Evolutionary conservation across 2,888 invertebrate species (phyloP), one percentile per base, ranked within the genome.

Genomic region (Ceraclea dissimilis): DNA sequence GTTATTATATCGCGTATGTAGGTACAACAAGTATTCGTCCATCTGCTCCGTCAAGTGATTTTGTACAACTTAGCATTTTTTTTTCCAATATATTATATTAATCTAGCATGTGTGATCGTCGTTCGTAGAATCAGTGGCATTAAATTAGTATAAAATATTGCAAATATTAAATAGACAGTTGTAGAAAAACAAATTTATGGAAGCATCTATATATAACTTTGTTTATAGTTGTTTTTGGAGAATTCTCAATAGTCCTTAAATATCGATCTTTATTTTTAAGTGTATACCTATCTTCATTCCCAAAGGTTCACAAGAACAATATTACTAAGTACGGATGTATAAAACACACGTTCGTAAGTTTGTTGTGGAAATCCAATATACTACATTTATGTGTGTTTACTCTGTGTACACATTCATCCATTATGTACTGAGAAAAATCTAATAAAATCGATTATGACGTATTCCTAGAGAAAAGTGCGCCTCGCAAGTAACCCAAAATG

Each of bases 211-310:
- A n/a, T n/a, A n/a, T n/a, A n/a, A n/a, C n/a, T n/a, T n/a, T 26
- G 10, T 10, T 26, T 26, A 26, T 26, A 26, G 10, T 26, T 26
- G 26, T 26, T 26, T 26, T 26, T 26, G 26, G 4, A 6, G 26
- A 26, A 26, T 26, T 26, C 26, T 10, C 26, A 6, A 10, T 26
- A 26, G 26, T 26, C 4, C 26, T 26, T 4, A 26, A 26, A 26
- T 10, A 10, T 10, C 26, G 26, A 26, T 26, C 26, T 26, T 10
- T 26, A 4, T 26, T 26, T 10, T 26, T 26, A 26, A 26, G 4
- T 26, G 10, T 10, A 44, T 51, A 51, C 47, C 56, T 51, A 56
- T 56, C 51, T 51, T 56, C 51, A 48, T 51, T 48, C 51, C 13
- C 51, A 31, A 33, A 39, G 22, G 21, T 43, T 49, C 26, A 26